phyloP scores from a whole-genome alignment of 2,888 invertebrate species.

The Lymantria monacha region DNA sequence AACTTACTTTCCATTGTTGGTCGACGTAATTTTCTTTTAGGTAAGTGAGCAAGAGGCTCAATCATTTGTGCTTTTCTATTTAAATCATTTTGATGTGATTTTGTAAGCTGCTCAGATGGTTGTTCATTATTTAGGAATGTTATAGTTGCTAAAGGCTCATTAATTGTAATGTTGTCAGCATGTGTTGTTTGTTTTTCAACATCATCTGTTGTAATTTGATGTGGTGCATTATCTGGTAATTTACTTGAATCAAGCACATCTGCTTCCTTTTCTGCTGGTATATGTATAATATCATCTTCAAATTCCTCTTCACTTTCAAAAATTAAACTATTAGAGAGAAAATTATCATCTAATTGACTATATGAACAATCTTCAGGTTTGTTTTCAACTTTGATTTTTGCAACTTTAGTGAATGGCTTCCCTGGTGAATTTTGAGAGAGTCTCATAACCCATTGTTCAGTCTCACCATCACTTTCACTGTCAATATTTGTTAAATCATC shows the following conservation, averaged over 20 bases:
- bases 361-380: constrained; percentile 60
- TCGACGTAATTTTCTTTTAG: constrained; percentile 37
- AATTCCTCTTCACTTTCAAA: constrained; percentile 45
- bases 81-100: constrained; percentile 19
- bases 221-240: background rate
- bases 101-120: constrained; percentile 15
- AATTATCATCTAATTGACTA: constrained; percentile 68
- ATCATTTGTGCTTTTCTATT: constrained; percentile 56
- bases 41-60: constrained; percentile 43
- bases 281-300: constrained; percentile 56
- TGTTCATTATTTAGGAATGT: constrained; percentile 5
- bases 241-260: constrained; percentile 7
- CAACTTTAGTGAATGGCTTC: constrained; percentile 54
- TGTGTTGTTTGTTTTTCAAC: background rate
- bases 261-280: constrained; percentile 27
- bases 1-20: constrained; percentile 44
- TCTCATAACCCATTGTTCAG: constrained; percentile 75
- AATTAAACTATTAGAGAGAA: constrained; percentile 29
- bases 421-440: constrained; percentile 77
- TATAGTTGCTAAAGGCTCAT: constrained; percentile 7
- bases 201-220: background rate
- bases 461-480: constrained; percentile 78
- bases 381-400: constrained; percentile 30
- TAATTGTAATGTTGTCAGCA: constrained; percentile 2
- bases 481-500: constrained; percentile 58